Conservation (phyloP, 2,888 invertebrate genomes). For the Melikaiella ostensackeni region DNA sequence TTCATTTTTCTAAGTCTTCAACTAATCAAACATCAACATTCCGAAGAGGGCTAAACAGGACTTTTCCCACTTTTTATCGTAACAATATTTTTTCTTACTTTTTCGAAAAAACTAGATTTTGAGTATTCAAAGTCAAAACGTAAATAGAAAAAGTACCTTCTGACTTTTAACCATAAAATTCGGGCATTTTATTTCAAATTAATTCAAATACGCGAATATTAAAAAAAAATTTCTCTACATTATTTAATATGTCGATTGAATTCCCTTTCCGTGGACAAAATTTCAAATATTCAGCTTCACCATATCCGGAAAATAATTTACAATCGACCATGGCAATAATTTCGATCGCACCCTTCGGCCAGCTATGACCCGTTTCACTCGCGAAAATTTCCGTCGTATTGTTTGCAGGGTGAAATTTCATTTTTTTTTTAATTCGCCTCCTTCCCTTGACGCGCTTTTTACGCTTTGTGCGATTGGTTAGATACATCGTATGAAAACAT, state of each 20-base stretch:
- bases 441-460: conserved; percentile 6
- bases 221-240: background rate
- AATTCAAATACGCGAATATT: background rate
- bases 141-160: no score
- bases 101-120: no score
- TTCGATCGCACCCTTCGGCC: background rate
- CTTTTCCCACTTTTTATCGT: no score
- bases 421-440: conserved; percentile 11
- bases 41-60: no score
- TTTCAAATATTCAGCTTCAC: background rate
- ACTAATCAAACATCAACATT: no score
- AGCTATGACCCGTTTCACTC: background rate
- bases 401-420: background rate
- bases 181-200: no score
- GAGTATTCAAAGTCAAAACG: no score
- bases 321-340: background rate
- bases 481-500: conserved; percentile 51
- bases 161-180: no score
- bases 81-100: no score
- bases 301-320: conserved; percentile 9
- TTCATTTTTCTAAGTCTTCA: no score
- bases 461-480: conserved; percentile 20
- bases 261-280: background rate
- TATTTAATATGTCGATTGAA: background rate
- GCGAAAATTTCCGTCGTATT: conserved; percentile 11